phyloP scores from a whole-genome alignment of 1,140 invertebrate species.

The Apis cerana region DNA sequence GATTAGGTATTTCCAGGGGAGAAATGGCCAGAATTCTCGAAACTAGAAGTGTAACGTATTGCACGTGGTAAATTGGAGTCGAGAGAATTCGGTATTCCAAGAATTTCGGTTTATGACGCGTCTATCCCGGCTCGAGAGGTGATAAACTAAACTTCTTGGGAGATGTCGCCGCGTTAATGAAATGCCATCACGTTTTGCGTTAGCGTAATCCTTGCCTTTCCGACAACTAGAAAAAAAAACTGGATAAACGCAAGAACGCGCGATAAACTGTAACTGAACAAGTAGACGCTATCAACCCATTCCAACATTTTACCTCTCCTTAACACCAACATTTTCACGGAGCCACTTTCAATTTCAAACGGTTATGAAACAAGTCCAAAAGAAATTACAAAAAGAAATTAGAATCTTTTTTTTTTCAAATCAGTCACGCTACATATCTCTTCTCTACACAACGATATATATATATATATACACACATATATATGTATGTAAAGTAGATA shows the following conservation, averaged over 20 bases:
- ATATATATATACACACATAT: background rate
- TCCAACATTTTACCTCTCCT: background rate
- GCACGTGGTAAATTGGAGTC: constrained; percentile 20
- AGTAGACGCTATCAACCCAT: background rate
- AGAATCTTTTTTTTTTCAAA: background rate
- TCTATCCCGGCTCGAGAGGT: background rate
- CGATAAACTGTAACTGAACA: background rate
- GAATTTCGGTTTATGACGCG: constrained; percentile 13
- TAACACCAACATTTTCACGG: too few species aligned
- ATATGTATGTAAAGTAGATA: constrained; percentile 17
- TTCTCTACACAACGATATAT: background rate
- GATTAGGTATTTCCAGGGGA: background rate
- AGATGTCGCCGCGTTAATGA: constrained; percentile 5
- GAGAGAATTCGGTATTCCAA: constrained; percentile 9
- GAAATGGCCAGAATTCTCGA: background rate
- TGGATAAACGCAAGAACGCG: background rate
- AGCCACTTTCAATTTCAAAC: background rate
- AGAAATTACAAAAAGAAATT: too few species aligned
- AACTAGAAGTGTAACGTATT: constrained; percentile 3
- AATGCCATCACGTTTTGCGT: background rate
- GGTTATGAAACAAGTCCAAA: background rate
- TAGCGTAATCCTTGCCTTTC: background rate
- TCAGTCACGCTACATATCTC: background rate
- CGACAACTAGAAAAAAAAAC: background rate
- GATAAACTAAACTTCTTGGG: constrained; percentile 10